Base-by-base conservation (phyloP, 2,113 vertebrate species). In the Catharus fuscescens region DNA sequence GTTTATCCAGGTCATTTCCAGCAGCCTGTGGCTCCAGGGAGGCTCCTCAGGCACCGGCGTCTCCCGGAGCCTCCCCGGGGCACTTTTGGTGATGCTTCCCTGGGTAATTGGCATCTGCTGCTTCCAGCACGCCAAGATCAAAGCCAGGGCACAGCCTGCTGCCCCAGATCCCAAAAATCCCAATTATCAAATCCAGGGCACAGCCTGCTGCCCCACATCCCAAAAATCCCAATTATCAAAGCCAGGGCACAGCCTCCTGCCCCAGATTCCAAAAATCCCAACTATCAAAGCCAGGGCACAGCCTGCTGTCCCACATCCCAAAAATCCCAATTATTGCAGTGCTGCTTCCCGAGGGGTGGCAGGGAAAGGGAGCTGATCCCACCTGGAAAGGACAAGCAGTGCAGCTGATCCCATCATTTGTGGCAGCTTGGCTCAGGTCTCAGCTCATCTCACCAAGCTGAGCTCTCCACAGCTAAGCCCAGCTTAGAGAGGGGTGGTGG, bases 1-100 rank as follows among this genome's bases (percentile, higher is more conserved):
- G 34, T 69, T 86, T 78, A 93, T 83, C 18, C 80, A 66, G 91
- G 80, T 86, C 91, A 94, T 6, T 71, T 38, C 67, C 80, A 59
- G 7, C 77, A 34, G 34, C 34, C 34, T 34, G 34, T 34, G 34
- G 34, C 34, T 72, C 62, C 67, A 34, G 74, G 79, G 81, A 23
- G 38, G 10, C 9, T 12, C 6, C 13, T 21, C 50, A 42, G 65
- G 53, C 25, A 32, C 32, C 10, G 14, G 31, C 10, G 2, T 54
- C 88, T 95, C 47, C 56, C 3, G 18, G 56, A 92, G 76, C n/a
- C 50, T 92, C 88, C 47, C 45, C 16, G 66, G 8, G 77, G 81
- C 48, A 31, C 45, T 69, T 69, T 14, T 53, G 88, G 31, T 24
- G n/a, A n/a, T 0, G 1, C 3, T 83, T 45, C 50, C 72, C 45